Percentiles rank a stretch among this genome's conserved stretches.
phyloP scores from a whole-genome alignment of 1,140 invertebrate genomes.

The Himalopsyche phryganea region DNA sequence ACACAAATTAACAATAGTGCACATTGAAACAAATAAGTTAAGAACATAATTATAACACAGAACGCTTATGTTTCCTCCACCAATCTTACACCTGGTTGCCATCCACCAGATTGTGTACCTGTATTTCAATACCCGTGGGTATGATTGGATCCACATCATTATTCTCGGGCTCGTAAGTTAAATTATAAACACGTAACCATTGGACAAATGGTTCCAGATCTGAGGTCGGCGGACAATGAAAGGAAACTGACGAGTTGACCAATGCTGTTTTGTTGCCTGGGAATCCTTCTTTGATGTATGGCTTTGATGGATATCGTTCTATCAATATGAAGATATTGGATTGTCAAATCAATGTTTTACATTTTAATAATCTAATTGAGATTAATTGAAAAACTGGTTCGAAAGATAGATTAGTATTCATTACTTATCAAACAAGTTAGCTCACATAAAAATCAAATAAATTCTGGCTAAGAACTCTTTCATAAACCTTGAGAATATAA shows the following conservation, averaged over 20 bases:
- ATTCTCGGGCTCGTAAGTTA: slow-evolving; percentile 42
- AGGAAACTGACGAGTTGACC: slow-evolving; percentile 64
- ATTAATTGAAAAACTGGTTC: no score
- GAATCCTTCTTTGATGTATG: slow-evolving; percentile 74
- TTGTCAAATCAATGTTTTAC: not conserved
- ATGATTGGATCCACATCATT: slow-evolving; percentile 50
- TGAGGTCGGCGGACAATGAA: slow-evolving; percentile 70
- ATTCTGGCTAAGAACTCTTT: no score
- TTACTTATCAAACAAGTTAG: no score
- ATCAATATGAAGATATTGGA: slow-evolving; percentile 9
- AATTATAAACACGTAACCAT: slow-evolving; percentile 61
- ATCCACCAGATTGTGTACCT: slow-evolving; percentile 45
- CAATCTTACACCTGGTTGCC: slow-evolving; percentile 5
- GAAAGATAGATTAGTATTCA: no score
- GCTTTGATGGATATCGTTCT: slow-evolving; percentile 75
- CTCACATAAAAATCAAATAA: no score
- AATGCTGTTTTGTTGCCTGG: slow-evolving; percentile 74
- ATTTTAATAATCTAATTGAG: not conserved
- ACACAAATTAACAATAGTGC: no score
- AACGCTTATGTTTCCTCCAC: no score
- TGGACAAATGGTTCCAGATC: slow-evolving; percentile 73
- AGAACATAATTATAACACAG: no score
- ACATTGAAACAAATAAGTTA: no score
- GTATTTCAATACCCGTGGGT: slow-evolving; percentile 54
- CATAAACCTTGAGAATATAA: no score